Evolutionary conservation across 1,140 invertebrate species (phyloP).

Genomic region (Leptopilina clavipes): DNA sequence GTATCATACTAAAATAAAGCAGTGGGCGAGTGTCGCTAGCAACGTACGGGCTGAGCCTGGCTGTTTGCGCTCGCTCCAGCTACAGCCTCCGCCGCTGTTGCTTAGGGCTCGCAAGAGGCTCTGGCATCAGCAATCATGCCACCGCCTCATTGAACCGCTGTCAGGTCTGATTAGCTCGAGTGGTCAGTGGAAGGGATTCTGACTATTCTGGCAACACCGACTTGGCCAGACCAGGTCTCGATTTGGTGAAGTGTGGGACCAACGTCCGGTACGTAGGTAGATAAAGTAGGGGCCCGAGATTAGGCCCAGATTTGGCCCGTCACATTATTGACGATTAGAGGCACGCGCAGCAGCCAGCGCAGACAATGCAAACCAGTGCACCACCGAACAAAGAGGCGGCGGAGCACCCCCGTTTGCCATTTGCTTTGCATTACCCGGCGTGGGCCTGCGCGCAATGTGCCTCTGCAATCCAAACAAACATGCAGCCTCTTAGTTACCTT

Average conservation of each 20-base stretch:
- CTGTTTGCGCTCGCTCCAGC: conserved; percentile 73
- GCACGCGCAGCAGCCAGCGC: conserved; percentile 75
- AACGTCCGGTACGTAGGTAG: conserved; percentile 67
- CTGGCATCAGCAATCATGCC: conserved; percentile 69
- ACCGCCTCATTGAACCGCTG: conserved; percentile 68
- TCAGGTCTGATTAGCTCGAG: conserved; percentile 68
- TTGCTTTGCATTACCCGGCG: conserved; percentile 75
- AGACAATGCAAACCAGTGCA: conserved; percentile 75
- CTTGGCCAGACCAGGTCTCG: conserved; percentile 69
- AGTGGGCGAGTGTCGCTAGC: conserved; percentile 72
- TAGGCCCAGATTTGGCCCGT: conserved; percentile 63
- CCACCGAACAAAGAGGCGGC: conserved; percentile 69
- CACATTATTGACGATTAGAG: conserved; percentile 66
- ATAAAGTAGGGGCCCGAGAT: conserved; percentile 62
- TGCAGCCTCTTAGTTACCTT: conserved; percentile 73
- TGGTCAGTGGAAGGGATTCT: conserved; percentile 66
- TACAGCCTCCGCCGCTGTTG: conserved; percentile 72
- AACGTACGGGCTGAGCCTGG: conserved; percentile 74
- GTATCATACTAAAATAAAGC: conserved; percentile 70
- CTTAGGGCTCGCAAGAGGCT: conserved; percentile 69
- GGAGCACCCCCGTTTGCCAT: conserved; percentile 69
- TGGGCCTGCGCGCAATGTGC: conserved; percentile 75
- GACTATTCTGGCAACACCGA: conserved; percentile 70
- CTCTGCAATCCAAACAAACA: conserved; percentile 76
- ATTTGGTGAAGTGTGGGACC: conserved; percentile 67